Conservation (phyloP, 2,888 invertebrate genomes). For the Spodoptera picta region DNA sequence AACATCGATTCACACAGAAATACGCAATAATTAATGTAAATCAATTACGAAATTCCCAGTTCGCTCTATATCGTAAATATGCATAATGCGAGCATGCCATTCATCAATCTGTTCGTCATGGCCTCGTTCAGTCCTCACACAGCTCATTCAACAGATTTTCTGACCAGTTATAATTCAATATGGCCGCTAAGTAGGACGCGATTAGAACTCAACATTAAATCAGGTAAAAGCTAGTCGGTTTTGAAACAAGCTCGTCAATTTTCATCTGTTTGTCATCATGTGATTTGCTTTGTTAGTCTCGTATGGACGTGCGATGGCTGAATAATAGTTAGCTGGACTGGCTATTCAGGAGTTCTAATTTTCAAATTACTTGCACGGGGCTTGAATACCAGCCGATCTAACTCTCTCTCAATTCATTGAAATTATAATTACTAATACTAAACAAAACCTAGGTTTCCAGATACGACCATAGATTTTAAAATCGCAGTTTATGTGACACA, state of each 20-base stretch:
- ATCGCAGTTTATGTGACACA: too few species aligned
- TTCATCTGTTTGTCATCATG: neutral
- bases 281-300: too few species aligned
- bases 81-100: conserved; percentile 21
- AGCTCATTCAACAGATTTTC: conserved; percentile 52
- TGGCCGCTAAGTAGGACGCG: conserved; percentile 27
- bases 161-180: conserved; percentile 42
- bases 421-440: too few species aligned
- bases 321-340: too few species aligned
- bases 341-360: too few species aligned
- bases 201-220: conserved; percentile 50
- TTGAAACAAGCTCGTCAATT: conserved; percentile 8
- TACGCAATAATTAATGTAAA: conserved; percentile 21
- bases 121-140: conserved; percentile 33
- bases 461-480: too few species aligned
- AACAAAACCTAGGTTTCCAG: too few species aligned
- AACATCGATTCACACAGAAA: neutral
- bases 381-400: too few species aligned
- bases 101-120: conserved; percentile 27
- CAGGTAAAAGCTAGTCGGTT: conserved; percentile 27
- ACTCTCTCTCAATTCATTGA: too few species aligned
- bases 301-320: too few species aligned
- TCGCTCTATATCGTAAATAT: conserved; percentile 20
- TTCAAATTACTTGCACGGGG: too few species aligned
- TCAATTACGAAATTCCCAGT: conserved; percentile 29